phyloP scores from a whole-genome alignment of 2,888 invertebrate species.

The Andrena bicolor region DNA sequence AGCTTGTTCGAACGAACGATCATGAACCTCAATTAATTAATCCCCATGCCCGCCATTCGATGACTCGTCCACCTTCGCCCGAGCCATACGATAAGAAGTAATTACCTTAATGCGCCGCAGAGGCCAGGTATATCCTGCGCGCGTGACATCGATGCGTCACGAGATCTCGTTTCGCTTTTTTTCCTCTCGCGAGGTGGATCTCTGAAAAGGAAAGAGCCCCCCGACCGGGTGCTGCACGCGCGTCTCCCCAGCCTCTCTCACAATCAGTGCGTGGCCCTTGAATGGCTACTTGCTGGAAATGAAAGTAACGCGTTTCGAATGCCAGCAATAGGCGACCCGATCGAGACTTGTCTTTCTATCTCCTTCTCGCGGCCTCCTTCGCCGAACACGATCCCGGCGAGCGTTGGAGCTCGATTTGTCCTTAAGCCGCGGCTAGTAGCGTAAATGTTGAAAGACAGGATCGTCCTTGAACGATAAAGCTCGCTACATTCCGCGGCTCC shows the following conservation, averaged over 20 bases:
- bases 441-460: slow-evolving; percentile 72
- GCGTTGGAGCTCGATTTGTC: slow-evolving; percentile 55
- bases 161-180: slow-evolving; percentile 50
- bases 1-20: not conserved
- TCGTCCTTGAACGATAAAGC: slow-evolving; percentile 80
- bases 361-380: slow-evolving; percentile 12
- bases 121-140: slow-evolving; percentile 18
- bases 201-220: slow-evolving; percentile 45
- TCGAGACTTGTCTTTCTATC: slow-evolving; percentile 26
- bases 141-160: slow-evolving; percentile 56
- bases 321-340: slow-evolving; percentile 55
- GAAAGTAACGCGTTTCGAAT: slow-evolving; percentile 74
- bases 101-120: slow-evolving; percentile 42
- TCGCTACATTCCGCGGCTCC: slow-evolving; percentile 64
- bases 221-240: not conserved
- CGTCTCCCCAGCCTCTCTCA: slow-evolving; percentile 28
- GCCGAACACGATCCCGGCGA: slow-evolving; percentile 21
- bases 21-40: slow-evolving; percentile 28
- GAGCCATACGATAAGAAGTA: slow-evolving; percentile 21
- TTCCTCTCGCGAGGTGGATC: slow-evolving; percentile 19
- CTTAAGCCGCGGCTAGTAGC: slow-evolving; percentile 58
- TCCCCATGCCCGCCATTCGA: slow-evolving; percentile 1
- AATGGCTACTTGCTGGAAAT: slow-evolving; percentile 72
- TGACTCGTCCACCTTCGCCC: slow-evolving; percentile 20
- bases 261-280: slow-evolving; percentile 69